Base-by-base conservation (phyloP, 2,888 invertebrate species). In the Hypselothyrea guttata region DNA sequence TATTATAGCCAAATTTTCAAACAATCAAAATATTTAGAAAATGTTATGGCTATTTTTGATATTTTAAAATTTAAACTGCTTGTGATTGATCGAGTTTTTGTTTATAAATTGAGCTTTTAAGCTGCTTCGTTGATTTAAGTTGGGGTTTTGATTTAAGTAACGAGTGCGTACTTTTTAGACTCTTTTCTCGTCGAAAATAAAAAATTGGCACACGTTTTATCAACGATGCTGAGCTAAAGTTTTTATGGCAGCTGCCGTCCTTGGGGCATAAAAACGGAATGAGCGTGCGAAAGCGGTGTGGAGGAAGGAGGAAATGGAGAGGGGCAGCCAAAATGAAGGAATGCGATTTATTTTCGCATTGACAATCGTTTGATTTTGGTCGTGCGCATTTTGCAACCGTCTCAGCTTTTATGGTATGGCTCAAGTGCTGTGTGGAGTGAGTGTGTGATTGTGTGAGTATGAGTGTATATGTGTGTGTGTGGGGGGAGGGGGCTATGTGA, bases 321-420 rank as follows among this genome's bases (percentile, higher is more conserved):
- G 18, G 15, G 38, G n/a, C 46, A 60, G 61, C 75, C 61, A 63
- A 75, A 84, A 64, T 72, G 78, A 75, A 84, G 55, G 84, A 86
- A 86, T 76, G 75, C 84, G 81, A 87, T 87, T 87, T 86, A 86
- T 87, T 87, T 78, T 87, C 76, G 70, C 78, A 87, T 88, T 86
- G 87, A 86, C 81, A 77, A 76, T 75, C 75, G 84, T 86, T 84
- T 86, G 86, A 87, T 87, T 86, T 86, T 81, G 75, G 69, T 71
- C 61, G 71, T 71, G 66, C 64, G 79, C 83, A 60, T 78, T 75
- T 75, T 62, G 57, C 55, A 35, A 57, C 46, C 58, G 44, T 22
- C 22, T 22, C 41, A 55, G 60, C 58, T 64, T 78, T 83, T 67
- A 76, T 34, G 73, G 49, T 66, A 55, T 44, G 42, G 53, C 49